Base-by-base conservation (phyloP, 2,113 vertebrate species). In the Pardalotus punctatus region DNA sequence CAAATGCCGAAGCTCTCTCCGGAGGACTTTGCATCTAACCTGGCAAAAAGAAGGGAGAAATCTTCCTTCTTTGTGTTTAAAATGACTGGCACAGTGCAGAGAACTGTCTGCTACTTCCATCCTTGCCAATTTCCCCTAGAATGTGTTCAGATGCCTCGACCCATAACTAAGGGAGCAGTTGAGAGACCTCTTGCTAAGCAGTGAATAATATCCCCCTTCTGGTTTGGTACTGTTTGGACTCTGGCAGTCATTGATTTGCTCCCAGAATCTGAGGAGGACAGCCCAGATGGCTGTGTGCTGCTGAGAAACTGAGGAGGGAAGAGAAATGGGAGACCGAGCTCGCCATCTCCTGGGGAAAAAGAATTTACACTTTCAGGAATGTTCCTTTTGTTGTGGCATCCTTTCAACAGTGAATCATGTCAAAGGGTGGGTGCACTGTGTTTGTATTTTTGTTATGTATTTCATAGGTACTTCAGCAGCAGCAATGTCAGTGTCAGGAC, bases 311-410 rank as follows among this genome's bases (percentile, higher is more conserved):
- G 45, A 12, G 5, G 27, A 40, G 42, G 48, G 33, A 64, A 40
- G 5, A 36, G 77, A 33, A 92, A 58, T 2, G 27, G 66, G 95
- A 96, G 83, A 58, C 64, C 91, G 80, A 91, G 95, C 57, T 86
- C 93, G 90, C 96, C 97, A 96, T 72, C 97, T 97, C 67, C 96
- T 95, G 97, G 96, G 58, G 4, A 53, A 93, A 91, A 80, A 36
- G 54, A 6, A 35, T 16, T 25, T 16, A 58, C 2, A 1, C 42
- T 33, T 33, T 43, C 70, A 57, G 77, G 14, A n/a, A 48, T 56
- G 54, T 54, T 86, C 57, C 18, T 29, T 66, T 48, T 60, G 45
- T 51, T 57, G 16, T 14, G 29, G 27, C 43, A 69, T 54, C 56
- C 36, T 76, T 85, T 48, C 53, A 48, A 23, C 22, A 48, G 27